Conservation (phyloP, 2,888 invertebrate species). For the Argyresthia albistria region DNA sequence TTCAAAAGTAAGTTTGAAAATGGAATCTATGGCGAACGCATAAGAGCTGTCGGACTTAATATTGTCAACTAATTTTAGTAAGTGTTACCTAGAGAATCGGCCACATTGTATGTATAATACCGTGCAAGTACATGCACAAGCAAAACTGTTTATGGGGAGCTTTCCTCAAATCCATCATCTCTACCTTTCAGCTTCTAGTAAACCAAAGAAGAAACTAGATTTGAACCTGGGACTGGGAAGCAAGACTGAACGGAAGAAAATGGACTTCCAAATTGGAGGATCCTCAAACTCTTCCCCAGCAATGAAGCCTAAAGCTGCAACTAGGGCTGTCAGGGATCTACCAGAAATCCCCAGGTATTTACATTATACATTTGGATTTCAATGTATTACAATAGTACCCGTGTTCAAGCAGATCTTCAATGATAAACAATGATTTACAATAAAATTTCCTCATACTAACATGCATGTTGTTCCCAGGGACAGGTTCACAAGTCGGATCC, state of each 20-base stretch:
- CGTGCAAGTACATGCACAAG: too few species aligned
- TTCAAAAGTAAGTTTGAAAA: too few species aligned
- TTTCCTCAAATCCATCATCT: not conserved
- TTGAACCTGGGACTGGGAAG: constrained; percentile 44
- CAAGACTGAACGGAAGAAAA: constrained; percentile 66
- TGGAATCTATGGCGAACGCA: too few species aligned
- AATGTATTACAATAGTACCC: not conserved
- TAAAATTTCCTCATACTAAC: too few species aligned
- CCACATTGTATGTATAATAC: too few species aligned
- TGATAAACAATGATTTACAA: too few species aligned
- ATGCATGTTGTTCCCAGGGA: constrained; percentile 58
- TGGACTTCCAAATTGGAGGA: constrained; percentile 70
- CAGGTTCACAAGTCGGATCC: constrained; percentile 72
- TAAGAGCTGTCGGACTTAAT: too few species aligned
- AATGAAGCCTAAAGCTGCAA: constrained; percentile 43
- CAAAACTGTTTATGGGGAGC: too few species aligned
- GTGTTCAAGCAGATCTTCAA: too few species aligned
- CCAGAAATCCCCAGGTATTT: constrained; percentile 64
- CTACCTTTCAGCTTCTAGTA: constrained; percentile 42
- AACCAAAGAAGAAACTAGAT: constrained; percentile 50
- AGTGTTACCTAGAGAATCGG: too few species aligned
- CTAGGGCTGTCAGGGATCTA: constrained; percentile 57
- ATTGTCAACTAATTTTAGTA: too few species aligned
- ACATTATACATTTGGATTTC: too few species aligned
- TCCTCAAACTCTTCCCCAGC: constrained; percentile 43